phyloP scores from a whole-genome alignment of 2,113 vertebrate genomes.

The Gasterosteus aculeatus region DNA sequence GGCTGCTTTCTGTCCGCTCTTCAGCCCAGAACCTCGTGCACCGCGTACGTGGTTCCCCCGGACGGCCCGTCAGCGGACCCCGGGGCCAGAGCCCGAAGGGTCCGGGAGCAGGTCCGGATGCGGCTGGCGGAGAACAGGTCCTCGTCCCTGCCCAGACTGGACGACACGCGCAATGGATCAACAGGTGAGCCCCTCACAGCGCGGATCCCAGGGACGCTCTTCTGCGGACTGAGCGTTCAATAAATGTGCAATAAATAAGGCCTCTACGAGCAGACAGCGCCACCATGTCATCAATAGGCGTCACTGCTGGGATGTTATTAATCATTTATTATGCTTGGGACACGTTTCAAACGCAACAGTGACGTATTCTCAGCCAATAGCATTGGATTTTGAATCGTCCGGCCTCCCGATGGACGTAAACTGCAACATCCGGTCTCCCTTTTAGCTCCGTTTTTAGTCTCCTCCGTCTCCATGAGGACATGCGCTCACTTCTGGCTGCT shows the following conservation, averaged over 20 bases:
- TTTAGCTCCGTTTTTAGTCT: background rate
- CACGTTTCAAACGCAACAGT: background rate
- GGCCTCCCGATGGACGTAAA: background rate
- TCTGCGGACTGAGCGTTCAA: background rate
- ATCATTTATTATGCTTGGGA: background rate
- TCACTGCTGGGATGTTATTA: too few species aligned
- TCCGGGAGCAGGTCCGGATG: conserved; percentile 82
- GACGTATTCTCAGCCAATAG: background rate
- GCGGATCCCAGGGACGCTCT: background rate
- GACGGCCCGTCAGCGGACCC: conserved; percentile 66
- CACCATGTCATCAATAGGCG: background rate
- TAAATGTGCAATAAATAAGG: background rate
- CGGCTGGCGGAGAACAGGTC: conserved; percentile 78
- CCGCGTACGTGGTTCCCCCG: conserved; percentile 77
- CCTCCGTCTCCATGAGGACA: background rate
- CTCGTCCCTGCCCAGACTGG: conserved; percentile 63
- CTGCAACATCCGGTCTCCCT: background rate
- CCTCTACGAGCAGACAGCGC: too few species aligned
- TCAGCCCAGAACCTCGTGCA: conserved; percentile 77
- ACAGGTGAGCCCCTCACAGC: conserved; percentile 66
- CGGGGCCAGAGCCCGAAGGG: conserved; percentile 68
- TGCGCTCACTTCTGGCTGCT: background rate
- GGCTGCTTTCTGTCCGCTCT: conserved; percentile 79
- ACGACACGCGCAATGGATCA: conserved; percentile 46
- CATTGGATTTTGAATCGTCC: background rate